A percentile compares a stretch with the other conserved stretches of the same genome.
These are phyloP conservation scores for Anthoptus insignis DNA, from an alignment of 2,888 invertebrate genomes.

Conservation along the genomic window DNA sequence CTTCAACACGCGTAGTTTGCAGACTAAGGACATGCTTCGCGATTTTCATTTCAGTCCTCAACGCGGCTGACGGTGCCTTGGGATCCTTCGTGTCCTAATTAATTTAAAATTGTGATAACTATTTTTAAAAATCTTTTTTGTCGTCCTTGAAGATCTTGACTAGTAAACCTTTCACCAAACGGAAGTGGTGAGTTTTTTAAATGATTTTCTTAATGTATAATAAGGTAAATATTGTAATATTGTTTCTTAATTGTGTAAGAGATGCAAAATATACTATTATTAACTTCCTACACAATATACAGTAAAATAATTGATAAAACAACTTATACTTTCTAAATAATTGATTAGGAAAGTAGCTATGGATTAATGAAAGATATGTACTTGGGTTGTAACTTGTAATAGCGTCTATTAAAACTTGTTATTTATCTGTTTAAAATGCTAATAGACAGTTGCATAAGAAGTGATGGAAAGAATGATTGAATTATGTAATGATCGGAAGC, in stretches of 20 bases:
- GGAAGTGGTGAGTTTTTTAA: constrained; percentile 25
- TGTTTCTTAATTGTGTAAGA: not conserved
- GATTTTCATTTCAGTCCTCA: constrained; percentile 76
- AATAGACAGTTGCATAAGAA: constrained; percentile 53
- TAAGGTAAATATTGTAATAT: not conserved
- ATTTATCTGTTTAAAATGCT: constrained; percentile 46
- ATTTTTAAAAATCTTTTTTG: not conserved
- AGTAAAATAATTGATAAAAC: not conserved
- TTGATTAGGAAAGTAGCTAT: constrained; percentile 35
- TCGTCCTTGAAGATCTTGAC: constrained; percentile 14
- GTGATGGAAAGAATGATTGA: constrained; percentile 32
- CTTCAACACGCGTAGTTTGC: constrained; percentile 70
- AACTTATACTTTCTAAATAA: constrained; percentile 24
- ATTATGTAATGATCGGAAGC: constrained; percentile 16
- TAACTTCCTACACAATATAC: not conserved
- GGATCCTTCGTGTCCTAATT: constrained; percentile 43
- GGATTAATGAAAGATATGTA: constrained; percentile 10
- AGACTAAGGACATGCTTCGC: constrained; percentile 70
- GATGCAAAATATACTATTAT: too few species aligned
- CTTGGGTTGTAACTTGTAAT: constrained; percentile 28
- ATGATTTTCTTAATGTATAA: not conserved
- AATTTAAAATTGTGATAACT: constrained; percentile 18
- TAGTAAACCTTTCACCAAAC: not conserved
- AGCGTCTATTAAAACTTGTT: constrained; percentile 35
- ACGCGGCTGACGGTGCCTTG: constrained; percentile 56